phyloP scores from a whole-genome alignment of 1,140 invertebrate species.

The Laodelphax striatellus region DNA sequence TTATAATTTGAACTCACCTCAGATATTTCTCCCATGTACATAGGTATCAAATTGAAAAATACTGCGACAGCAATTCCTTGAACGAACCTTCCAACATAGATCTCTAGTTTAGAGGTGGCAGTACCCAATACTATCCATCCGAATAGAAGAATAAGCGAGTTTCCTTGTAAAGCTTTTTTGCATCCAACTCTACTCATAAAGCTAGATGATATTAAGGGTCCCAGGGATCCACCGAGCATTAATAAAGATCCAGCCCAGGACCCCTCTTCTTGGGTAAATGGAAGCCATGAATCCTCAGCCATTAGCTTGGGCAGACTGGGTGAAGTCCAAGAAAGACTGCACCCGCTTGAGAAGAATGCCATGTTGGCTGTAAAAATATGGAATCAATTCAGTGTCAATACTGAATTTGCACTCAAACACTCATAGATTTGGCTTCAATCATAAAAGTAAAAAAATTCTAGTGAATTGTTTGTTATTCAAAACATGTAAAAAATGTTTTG shows the following conservation, averaged over 20 bases:
- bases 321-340: conserved; percentile 61
- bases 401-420: too few species aligned
- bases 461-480: too few species aligned
- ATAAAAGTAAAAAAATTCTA: too few species aligned
- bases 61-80: background rate
- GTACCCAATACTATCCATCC: background rate
- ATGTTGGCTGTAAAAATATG: conserved; percentile 45
- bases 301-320: conserved; percentile 48
- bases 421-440: too few species aligned
- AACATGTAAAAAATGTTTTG: too few species aligned
- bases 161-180: conserved; percentile 34
- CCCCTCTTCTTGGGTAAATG: conserved; percentile 6
- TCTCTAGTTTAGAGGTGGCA: background rate
- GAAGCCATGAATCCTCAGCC: conserved; percentile 6
- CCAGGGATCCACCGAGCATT: background rate
- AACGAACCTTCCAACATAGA: background rate
- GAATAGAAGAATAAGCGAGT: background rate
- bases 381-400: too few species aligned
- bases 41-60: background rate
- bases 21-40: background rate
- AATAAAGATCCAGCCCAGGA: conserved; percentile 6
- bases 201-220: background rate
- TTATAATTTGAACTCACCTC: background rate
- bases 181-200: background rate
- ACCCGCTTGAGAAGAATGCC: conserved; percentile 47